Percentiles rank a stretch among this genome's conserved stretches.
Conservation (phyloP, 2,113 vertebrate species). For the Charina bottae region DNA sequence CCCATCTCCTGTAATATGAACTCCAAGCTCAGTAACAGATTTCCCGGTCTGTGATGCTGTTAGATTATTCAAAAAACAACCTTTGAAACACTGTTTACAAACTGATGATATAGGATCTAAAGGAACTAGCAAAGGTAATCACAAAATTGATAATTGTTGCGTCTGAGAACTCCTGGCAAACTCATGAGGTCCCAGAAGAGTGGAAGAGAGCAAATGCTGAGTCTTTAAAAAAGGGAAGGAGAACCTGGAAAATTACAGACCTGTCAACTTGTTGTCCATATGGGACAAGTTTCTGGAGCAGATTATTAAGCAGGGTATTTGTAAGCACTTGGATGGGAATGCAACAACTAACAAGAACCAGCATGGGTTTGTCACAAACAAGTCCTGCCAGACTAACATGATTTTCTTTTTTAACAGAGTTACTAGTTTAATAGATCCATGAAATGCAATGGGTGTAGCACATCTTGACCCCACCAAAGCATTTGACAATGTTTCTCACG, state of each 20-base stretch:
- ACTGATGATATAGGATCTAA: neutral
- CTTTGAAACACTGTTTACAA: neutral
- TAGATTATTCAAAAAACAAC: neutral
- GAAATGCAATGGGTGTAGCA: neutral
- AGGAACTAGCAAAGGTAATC: neutral
- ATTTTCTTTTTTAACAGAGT: neutral
- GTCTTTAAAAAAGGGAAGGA: neutral
- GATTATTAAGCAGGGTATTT: neutral
- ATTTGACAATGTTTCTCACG: neutral
- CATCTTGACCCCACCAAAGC: neutral
- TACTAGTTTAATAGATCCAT: neutral
- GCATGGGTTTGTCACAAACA: neutral
- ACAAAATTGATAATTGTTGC: neutral
- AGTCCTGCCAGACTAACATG: neutral
- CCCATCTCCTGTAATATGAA: neutral
- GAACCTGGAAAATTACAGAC: neutral
- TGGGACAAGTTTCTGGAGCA: neutral
- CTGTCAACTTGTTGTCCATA: neutral
- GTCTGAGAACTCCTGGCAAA: neutral
- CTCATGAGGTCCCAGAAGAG: neutral
- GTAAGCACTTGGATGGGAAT: neutral
- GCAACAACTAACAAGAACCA: neutral
- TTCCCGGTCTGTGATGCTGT: neutral
- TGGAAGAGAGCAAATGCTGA: neutral
- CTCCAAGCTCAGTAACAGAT: neutral